These are phyloP conservation scores for Mus minutoides DNA, from an alignment of 2,797 vertebrate species.

Conservation along the genomic window DNA sequence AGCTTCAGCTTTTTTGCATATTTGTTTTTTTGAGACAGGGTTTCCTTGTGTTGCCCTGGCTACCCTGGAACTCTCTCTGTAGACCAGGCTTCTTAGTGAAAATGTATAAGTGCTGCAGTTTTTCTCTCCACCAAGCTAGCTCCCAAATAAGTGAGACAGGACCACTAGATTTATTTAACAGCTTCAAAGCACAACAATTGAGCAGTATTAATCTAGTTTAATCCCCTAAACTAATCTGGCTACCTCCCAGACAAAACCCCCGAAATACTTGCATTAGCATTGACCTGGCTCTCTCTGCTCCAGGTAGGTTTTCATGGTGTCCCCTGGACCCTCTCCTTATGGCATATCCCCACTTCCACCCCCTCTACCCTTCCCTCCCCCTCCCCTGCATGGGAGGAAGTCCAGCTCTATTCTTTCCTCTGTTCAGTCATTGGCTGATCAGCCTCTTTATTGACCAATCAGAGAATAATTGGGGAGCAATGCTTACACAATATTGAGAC, in stretches of 20 bases:
- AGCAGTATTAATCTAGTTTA: neutral
- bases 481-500: neutral
- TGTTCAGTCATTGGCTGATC: neutral
- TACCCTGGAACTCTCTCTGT: too few species aligned
- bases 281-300: neutral
- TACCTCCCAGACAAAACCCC: neutral
- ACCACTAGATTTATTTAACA: neutral
- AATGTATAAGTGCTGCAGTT: too few species aligned
- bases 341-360: neutral
- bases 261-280: neutral
- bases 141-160: too few species aligned
- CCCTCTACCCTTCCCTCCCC: too few species aligned
- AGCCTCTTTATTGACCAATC: neutral
- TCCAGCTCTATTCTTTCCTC: neutral
- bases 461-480: neutral
- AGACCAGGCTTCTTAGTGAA: too few species aligned
- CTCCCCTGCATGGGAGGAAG: neutral
- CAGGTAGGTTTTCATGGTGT: neutral
- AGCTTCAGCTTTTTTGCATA: neutral
- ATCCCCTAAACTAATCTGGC: neutral
- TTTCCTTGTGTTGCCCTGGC: neutral
- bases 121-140: too few species aligned
- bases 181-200: neutral
- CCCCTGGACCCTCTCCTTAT: neutral
- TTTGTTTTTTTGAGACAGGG: neutral